Evolutionary conservation across 2,888 invertebrate genomes (phyloP), one percentile per base, ranked within the genome.

Genomic region (Tipula vernalis): DNA sequence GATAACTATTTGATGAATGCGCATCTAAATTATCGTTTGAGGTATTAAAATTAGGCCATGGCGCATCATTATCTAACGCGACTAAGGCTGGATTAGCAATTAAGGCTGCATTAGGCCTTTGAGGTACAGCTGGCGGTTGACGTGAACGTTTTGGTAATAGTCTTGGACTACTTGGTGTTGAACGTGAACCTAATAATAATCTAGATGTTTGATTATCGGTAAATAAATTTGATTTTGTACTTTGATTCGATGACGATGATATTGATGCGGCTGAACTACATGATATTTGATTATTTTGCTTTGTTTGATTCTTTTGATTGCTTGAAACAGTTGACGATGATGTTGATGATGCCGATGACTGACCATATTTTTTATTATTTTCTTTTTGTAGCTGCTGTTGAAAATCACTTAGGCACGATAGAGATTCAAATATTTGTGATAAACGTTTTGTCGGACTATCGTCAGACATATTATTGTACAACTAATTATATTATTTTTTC

Each of bases 381-480:
- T 85, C 85, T 84, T 88, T 88, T 57, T 88, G 89, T 42, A 89
- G 88, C 5, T 94, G 92, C 89, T 93, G 92, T 89, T 94, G 94
- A 89, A 94, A 92, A 90, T 95, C 94, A 91, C 95, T 94, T 88
- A 96, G 93, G 91, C 96, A 93, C 88, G 96, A 94, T 90, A 96
- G 93, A 89, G 96, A 96, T 92, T 96, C 96, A 91, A 96, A 95
- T 89, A 96, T 95, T 93, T 96, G 96, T 91, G 96, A 96, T 91
- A 96, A 92, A 90, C 96, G 94, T 90, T 95, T 94, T 91, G 95
- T 93, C 89, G 93, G 92, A 90, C 94, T 93, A 91, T 94, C 94
- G 92, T 94, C 94, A 89, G 94, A 93, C 85, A 85, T 85, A 85
- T 41, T 85, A 84, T 84, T 84, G 36, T 18, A 42, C 42, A 85